phyloP scores from a whole-genome alignment of 2,113 vertebrate species.

The Pedetes capensis region DNA sequence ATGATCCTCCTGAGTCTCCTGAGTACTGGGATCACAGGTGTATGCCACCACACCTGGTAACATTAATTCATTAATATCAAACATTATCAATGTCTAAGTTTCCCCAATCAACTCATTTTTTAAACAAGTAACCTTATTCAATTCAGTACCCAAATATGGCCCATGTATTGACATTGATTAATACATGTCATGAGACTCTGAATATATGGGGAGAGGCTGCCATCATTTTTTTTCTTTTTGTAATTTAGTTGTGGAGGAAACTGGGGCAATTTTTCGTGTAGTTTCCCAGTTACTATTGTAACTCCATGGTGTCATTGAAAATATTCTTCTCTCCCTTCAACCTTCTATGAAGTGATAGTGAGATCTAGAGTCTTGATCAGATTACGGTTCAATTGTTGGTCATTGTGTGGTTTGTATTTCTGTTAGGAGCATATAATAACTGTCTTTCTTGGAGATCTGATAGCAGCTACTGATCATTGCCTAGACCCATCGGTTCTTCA shows the following conservation, averaged over 20 bases:
- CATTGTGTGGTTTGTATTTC: neutral
- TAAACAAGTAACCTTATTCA: neutral
- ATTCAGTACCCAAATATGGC: neutral
- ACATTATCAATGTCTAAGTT: neutral
- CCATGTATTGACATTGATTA: neutral
- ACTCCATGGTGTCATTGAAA: neutral
- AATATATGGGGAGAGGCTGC: neutral
- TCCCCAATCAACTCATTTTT: neutral
- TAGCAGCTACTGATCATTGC: neutral
- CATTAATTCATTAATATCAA: neutral
- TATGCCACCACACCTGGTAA: neutral
- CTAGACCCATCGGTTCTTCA: neutral
- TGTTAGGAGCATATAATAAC: neutral
- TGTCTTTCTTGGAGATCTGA: neutral
- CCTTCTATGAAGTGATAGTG: neutral
- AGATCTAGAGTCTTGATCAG: neutral
- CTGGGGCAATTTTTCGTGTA: neutral
- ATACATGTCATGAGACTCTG: neutral
- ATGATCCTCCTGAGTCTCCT: neutral
- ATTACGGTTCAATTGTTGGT: neutral
- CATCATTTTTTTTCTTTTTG: neutral
- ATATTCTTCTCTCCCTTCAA: neutral
- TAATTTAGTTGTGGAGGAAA: neutral
- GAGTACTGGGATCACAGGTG: neutral
- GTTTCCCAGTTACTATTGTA: neutral